Base-by-base conservation (phyloP, 2,797 vertebrate species). In the Myotis planiceps region DNA sequence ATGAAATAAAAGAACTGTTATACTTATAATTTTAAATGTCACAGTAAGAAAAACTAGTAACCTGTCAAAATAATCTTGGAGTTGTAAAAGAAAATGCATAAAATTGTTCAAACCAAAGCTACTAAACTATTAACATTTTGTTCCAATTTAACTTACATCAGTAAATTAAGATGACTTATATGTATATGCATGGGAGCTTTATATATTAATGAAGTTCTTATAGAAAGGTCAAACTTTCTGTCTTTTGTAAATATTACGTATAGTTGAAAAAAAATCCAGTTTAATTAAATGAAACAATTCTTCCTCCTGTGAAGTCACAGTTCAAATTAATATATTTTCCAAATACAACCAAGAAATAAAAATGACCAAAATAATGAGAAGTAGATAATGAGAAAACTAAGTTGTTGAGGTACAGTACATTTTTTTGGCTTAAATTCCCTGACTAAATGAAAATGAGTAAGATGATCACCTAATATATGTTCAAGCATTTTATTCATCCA, bases 101-200 rank as follows among this genome's bases (percentile, higher is more conserved):
- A 27, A 95, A 63, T 53, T 69, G 87, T 60, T 72, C 29, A 88
- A 84, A 68, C 12, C n/a, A 81, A 94, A 79, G 21, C 15, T 82
- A 92, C 42, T 68, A 92, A 93, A 88, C 87, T 95, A 97, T 34
- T 91, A 91, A 78, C 3, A 58, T 66, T 80, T 69, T 80, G 9
- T 78, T 87, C 12, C 5, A 88, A 85, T 84, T 84, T 88, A 82
- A 94, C 9, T 34, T 69, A 84, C 95, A 87, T 83, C 21, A 3
- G 8, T 63, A 85, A 93, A 96, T 45, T 47, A 92, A 47, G 53
- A 66, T 84, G 66, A 89, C 5, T 53, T 51, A 94, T 60, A 45
- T 90, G 58, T 34, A 60, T 81, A 58, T 9, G 0, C 34, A 49
- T 29, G 14, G 12, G 29, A 85, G 25, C 51, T 82, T 90, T 47